Base-by-base conservation (phyloP, 53 echinoderm and acorn worm genomes). In the Zoroaster sp. region DNA sequence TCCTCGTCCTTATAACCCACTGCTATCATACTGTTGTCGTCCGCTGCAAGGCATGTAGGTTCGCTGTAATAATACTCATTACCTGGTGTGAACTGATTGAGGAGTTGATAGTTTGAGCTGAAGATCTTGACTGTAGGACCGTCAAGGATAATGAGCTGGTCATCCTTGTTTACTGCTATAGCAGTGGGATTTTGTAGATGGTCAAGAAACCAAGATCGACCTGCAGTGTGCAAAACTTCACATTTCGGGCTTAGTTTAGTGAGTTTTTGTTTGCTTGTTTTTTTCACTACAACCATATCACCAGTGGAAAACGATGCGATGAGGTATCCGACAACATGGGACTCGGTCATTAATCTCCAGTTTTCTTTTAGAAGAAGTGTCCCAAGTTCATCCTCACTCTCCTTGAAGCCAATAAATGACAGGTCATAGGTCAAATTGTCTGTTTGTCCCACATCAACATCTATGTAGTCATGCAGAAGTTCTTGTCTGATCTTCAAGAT, bases 21-120 rank as follows among this genome's bases (percentile, higher is more conserved):
- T 17, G 76, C 76, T 76, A 76, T 76, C 32, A 76, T 46, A 76
- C n/a, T n/a, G n/a, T 76, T 76, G 30, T 51, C 76, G 33, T 76
- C 76, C 34, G 47, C 51, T 18, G 76, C 76, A 40, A 76, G 51
- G 51, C 76, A 76, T 25, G 76, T 76, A 5, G 76, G 76, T 76
- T 47, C 1, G 49, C 47, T 49, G 76, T n/a, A n/a, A n/a, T 76
- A 46, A 46, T 46, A 76, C 30, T 31, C 76, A 14, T 12, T 1
- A 10, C 76, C 76, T 76, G 76, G 76, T 13, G 41, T 40, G 51
- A 76, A 76, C 51, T 76, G 51, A 76, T 76, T 46, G 33, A 76
- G 76, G 30, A 76, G 76, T 28, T 51, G 49, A 13, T 34, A 76
- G 14, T 76, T 47, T 39, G 51, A 39, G 38, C 66, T 63, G 25